These are phyloP conservation scores for Eolophus roseicapilla DNA, from an alignment of 2,113 vertebrate species.

Conservation along the genomic window DNA sequence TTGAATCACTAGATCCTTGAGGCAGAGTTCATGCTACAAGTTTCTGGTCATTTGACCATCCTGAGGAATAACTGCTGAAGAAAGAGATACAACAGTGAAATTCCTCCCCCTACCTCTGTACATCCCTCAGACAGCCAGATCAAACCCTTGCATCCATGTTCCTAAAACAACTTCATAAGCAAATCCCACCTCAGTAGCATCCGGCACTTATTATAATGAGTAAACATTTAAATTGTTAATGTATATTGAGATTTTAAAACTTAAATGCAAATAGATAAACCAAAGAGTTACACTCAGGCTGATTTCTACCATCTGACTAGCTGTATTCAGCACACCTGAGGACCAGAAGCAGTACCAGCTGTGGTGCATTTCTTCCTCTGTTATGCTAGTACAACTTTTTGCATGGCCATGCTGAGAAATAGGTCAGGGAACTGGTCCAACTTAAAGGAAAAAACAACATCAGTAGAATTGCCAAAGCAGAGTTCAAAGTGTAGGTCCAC, in stretches of 20 bases:
- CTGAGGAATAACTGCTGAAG: neutral
- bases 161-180: neutral
- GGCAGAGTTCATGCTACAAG: neutral
- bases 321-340: neutral
- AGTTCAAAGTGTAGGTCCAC: conserved; percentile 4
- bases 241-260: neutral
- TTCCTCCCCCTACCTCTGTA: neutral
- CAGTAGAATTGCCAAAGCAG: neutral
- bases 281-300: neutral
- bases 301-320: neutral
- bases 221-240: neutral
- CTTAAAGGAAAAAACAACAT: neutral
- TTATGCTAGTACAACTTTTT: neutral
- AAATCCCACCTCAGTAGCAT: neutral
- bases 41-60: neutral
- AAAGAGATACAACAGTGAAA: neutral
- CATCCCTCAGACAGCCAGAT: neutral
- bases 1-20: neutral
- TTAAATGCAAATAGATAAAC: neutral
- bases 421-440: neutral
- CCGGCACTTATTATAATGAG: neutral
- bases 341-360: neutral
- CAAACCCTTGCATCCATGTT: neutral
- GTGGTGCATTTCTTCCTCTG: neutral
- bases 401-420: neutral